These are phyloP conservation scores for Drosophila paramelanica DNA, from an alignment of 2,888 invertebrate species.

Conservation along the genomic window DNA sequence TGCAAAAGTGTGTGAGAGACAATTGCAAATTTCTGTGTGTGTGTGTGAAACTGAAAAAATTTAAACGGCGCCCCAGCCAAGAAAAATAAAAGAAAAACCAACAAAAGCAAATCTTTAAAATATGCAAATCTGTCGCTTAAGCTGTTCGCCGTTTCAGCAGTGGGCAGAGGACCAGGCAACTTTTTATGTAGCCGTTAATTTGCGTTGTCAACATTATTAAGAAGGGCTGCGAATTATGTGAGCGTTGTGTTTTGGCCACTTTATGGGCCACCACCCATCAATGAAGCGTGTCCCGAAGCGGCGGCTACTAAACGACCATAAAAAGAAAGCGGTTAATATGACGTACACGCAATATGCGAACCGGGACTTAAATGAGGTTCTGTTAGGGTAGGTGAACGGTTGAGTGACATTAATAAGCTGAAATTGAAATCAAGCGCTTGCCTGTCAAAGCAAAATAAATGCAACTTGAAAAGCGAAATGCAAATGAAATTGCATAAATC, in stretches of 20 bases:
- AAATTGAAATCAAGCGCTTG: slow-evolving; percentile 36
- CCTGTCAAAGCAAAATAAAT: slow-evolving; percentile 13
- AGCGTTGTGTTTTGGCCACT: slow-evolving; percentile 41
- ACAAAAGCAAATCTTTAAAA: slow-evolving; percentile 30
- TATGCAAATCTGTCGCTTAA: slow-evolving; percentile 63
- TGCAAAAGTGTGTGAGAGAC: slow-evolving; percentile 8
- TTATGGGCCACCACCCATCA: slow-evolving; percentile 50
- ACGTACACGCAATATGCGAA: slow-evolving; percentile 39
- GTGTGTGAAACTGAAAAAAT: slow-evolving; percentile 19
- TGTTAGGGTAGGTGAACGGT: background rate
- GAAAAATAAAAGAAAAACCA: slow-evolving; percentile 2
- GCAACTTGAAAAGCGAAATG: slow-evolving; percentile 5
- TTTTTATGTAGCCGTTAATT: slow-evolving; percentile 69
- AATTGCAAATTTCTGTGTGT: slow-evolving; percentile 13
- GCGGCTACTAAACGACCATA: slow-evolving; percentile 31
- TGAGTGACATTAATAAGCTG: slow-evolving; percentile 32
- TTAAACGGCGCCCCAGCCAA: background rate
- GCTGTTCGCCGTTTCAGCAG: slow-evolving; percentile 2
- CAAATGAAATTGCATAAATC: slow-evolving; percentile 42
- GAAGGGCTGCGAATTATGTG: slow-evolving; percentile 40
- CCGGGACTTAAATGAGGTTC: background rate
- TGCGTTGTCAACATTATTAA: slow-evolving; percentile 57
- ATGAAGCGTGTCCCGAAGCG: slow-evolving; percentile 31
- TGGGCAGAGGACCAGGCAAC: slow-evolving; percentile 3
- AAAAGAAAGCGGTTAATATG: slow-evolving; percentile 11